Percentiles rank a stretch among this genome's conserved stretches.
phyloP scores from a whole-genome alignment of 30 jellyfish, hydroid and myxozoan genomes.

The Clytia hemisphaerica region DNA sequence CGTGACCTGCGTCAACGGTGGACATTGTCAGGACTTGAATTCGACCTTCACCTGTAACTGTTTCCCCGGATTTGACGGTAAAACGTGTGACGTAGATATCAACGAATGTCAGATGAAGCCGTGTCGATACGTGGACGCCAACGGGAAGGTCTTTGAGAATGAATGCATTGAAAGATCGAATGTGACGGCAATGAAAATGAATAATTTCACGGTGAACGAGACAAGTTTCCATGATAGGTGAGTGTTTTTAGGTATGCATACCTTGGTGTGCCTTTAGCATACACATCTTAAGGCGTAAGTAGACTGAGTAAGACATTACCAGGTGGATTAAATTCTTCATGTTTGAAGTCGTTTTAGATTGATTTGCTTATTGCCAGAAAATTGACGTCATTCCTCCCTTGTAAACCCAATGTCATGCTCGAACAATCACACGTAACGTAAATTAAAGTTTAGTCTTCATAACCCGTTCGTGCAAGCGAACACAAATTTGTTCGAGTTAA shows the following conservation, averaged over 20 bases:
- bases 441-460: too few relatives aligned
- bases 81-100: slow-evolving; percentile 60
- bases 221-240: slow-evolving; percentile 5
- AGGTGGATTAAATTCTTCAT: too few relatives aligned
- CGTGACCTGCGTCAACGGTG: slow-evolving; percentile 60
- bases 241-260: not conserved
- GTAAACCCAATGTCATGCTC: too few relatives aligned
- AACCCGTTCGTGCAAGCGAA: too few relatives aligned
- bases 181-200: slow-evolving; percentile 33
- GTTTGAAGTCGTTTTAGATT: too few relatives aligned
- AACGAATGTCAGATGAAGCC: slow-evolving; percentile 63
- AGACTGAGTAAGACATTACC: too few relatives aligned
- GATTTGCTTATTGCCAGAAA: too few relatives aligned
- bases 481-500: too few relatives aligned
- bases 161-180: slow-evolving; percentile 58
- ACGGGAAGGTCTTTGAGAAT: slow-evolving; percentile 16
- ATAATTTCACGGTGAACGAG: slow-evolving; percentile 8
- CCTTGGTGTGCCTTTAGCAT: too few relatives aligned
- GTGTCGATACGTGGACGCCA: slow-evolving; percentile 10
- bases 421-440: too few relatives aligned
- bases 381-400: too few relatives aligned
- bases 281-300: too few relatives aligned
- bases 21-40: slow-evolving; percentile 52
- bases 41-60: slow-evolving; percentile 59
- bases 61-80: slow-evolving; percentile 43